These are phyloP conservation scores for Dendrolimus kikuchii DNA, from an alignment of 1,140 invertebrate species.

Conservation along the genomic window DNA sequence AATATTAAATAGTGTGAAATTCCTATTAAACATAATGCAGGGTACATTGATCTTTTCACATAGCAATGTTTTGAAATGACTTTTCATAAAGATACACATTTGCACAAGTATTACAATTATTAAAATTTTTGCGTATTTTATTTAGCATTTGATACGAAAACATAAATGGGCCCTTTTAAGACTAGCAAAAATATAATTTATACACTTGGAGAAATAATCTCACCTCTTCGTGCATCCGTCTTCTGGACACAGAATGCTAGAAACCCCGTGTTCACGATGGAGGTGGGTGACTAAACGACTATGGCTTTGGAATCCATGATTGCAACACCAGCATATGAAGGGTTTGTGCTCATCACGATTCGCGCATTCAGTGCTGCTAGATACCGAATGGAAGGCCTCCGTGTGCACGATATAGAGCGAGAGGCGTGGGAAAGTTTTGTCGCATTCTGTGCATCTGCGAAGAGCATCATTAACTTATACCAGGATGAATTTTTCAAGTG, in stretches of 20 bases:
- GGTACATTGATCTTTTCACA: too few species aligned
- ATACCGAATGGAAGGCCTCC: slow-evolving; percentile 23
- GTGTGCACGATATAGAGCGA: slow-evolving; percentile 42
- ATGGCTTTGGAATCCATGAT: slow-evolving; percentile 18
- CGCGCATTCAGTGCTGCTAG: background rate
- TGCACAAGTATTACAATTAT: too few species aligned
- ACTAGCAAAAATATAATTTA: too few species aligned
- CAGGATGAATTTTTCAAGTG: too few species aligned
- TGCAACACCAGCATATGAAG: slow-evolving; percentile 31
- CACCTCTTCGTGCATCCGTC: slow-evolving; percentile 30
- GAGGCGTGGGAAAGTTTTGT: slow-evolving; percentile 36
- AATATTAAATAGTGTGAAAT: too few species aligned
- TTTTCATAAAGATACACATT: too few species aligned
- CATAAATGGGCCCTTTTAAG: too few species aligned
- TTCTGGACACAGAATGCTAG: slow-evolving; percentile 22
- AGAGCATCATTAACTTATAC: background rate
- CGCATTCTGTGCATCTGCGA: slow-evolving; percentile 40
- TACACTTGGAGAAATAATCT: slow-evolving; percentile 10
- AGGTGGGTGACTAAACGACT: slow-evolving; percentile 27
- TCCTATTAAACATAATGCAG: too few species aligned
- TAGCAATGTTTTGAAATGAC: too few species aligned
- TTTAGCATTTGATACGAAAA: too few species aligned
- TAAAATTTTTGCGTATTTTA: too few species aligned
- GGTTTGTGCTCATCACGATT: slow-evolving; percentile 17
- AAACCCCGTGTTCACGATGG: slow-evolving; percentile 22